A percentile compares a stretch with the other conserved stretches of the same genome.
Conservation (phyloP, 2,113 vertebrate genomes). For the Falco punctatus region DNA sequence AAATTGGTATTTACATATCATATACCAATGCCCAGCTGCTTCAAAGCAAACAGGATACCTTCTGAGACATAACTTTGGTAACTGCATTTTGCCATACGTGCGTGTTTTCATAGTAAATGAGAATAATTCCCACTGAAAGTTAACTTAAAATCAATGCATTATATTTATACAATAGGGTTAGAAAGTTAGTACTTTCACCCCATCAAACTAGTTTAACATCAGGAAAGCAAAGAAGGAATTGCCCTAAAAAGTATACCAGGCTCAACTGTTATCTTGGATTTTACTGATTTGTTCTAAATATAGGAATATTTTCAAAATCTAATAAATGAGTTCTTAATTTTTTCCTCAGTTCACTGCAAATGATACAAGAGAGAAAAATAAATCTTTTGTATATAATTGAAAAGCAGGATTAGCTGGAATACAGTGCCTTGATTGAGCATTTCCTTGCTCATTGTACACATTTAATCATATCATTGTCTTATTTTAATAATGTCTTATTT, state of each 20-base stretch:
- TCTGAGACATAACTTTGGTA: not conserved
- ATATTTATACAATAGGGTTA: not conserved
- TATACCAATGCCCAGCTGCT: not conserved
- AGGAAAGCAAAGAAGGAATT: not conserved
- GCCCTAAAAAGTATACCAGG: not conserved
- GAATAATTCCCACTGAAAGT: not conserved
- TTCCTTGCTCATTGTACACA: not conserved
- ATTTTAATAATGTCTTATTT: not conserved
- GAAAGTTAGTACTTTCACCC: not conserved
- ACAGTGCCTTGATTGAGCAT: not conserved
- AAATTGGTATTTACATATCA: not conserved
- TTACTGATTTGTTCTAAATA: not conserved
- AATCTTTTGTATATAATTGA: not conserved
- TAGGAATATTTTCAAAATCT: not conserved
- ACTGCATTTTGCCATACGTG: not conserved
- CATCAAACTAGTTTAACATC: not conserved
- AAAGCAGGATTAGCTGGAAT: not conserved
- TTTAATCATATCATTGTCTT: not conserved
- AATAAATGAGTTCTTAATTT: not conserved
- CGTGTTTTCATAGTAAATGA: not conserved
- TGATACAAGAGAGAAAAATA: not conserved
- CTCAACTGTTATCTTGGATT: not conserved
- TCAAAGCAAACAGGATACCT: not conserved
- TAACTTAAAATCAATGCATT: not conserved
- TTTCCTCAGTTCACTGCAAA: not conserved